Conservation (phyloP, 1,140 invertebrate species). For the Penaeus japonicus region DNA sequence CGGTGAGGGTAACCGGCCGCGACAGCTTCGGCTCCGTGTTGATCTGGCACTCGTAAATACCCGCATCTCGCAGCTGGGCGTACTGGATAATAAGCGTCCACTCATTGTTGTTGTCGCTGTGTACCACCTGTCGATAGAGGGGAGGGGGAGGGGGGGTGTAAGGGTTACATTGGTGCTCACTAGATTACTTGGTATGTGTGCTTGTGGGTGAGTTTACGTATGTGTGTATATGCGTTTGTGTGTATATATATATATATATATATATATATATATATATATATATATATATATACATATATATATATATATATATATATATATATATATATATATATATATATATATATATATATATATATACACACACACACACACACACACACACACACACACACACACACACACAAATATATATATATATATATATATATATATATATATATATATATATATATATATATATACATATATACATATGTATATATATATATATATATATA, state of each 20-base stretch:
- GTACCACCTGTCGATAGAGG: constrained; percentile 8
- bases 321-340: no score
- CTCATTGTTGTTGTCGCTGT: constrained; percentile 65
- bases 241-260: background rate
- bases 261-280: background rate
- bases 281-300: background rate
- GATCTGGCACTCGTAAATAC: constrained; percentile 69
- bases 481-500: no score
- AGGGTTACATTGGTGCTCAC: background rate
- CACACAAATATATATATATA: no score
- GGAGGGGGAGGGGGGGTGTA: background rate
- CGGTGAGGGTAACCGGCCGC: background rate
- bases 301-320: no score
- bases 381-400: no score
- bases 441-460: no score
- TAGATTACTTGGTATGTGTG: background rate
- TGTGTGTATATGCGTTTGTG: background rate
- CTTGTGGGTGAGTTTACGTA: background rate
- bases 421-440: no score
- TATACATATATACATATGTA: no score
- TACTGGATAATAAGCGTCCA: constrained; percentile 69
- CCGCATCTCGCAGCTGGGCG: constrained; percentile 66
- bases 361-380: no score
- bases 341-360: no score
- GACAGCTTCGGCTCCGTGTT: constrained; percentile 53